A percentile compares a stretch with the other conserved stretches of the same genome.
Evolutionary conservation across 2,113 vertebrate genomes (phyloP).

Genomic region (Tupaia chinensis): DNA sequence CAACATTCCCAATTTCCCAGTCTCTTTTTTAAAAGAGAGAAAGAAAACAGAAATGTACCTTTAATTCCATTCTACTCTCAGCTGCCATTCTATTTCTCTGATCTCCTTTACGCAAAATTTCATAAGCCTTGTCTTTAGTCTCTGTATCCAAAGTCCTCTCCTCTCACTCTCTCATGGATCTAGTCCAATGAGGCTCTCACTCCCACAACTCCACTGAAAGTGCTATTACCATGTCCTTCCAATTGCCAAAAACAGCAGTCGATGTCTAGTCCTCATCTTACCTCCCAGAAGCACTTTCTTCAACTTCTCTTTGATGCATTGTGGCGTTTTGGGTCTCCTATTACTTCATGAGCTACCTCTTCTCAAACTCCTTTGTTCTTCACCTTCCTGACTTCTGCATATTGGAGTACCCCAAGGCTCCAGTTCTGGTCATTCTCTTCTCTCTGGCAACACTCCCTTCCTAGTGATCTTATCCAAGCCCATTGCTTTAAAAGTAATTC

Average conservation of each 20-base stretch:
- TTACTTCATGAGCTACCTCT: neutral
- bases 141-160: neutral
- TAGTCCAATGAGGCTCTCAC: neutral
- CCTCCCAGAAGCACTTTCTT: neutral
- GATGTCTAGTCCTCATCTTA: neutral
- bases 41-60: neutral
- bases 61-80: neutral
- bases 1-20: neutral
- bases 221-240: neutral
- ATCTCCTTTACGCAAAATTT: neutral
- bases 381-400: neutral
- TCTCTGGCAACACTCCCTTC: neutral
- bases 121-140: neutral
- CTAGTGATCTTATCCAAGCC: neutral
- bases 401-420: neutral
- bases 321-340: neutral
- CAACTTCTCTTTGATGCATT: neutral
- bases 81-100: neutral
- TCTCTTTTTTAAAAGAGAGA: neutral
- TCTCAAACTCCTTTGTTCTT: neutral
- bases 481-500: neutral
- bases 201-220: neutral
- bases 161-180: neutral
- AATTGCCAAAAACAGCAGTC: neutral
- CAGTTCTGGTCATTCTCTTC: neutral